Evolutionary conservation across 2,797 vertebrate species (phyloP), one percentile per base, ranked within the genome.

Genomic region (Aphelocoma californica): DNA sequence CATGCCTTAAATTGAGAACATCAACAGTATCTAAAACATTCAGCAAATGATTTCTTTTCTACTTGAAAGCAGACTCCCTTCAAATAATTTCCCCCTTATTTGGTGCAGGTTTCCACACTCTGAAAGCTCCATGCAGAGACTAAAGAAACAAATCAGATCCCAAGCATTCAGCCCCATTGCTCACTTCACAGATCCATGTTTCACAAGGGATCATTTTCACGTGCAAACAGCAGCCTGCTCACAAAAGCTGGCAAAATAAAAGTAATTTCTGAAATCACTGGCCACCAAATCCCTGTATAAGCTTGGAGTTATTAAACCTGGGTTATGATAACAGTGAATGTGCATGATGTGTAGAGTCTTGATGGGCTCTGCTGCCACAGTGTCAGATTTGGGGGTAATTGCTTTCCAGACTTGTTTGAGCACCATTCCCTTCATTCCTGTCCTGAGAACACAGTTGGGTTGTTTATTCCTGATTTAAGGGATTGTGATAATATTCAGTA

Each of bases 1-100:
- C 79, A 92, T 91, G 89, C 72, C 65, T 83, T 92, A 83, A 90
- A 95, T 88, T 90, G 88, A 96, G 90, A 95, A 95, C 85, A 88
- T 90, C 92, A 79, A 62, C 69, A 78, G 70, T 90, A 94, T 90
- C 89, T 78, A 71, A 95, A 94, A 74, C 75, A 65, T 88, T 38
- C 50, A 50, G 44, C 80, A 86, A 91, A 90, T 61, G 0, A 81
- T 87, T 95, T 92, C 32, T 82, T 91, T 71, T 86, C 66, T 78
- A 48, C 92, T 91, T 95, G 80, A 92, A 92, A 94, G 72, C 61
- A 38, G 73, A 42, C 47, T 71, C 11, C 45, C 29, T 93, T 89
- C 54, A 86, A 62, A 86, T 88, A 58, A 83, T 88, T 94, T 96
- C 89, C 91, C 85, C 50, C 40, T 65, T 85, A 54, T 72, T 80